phyloP scores from a whole-genome alignment of 2,113 vertebrate genomes.

The Phasianus colchicus region DNA sequence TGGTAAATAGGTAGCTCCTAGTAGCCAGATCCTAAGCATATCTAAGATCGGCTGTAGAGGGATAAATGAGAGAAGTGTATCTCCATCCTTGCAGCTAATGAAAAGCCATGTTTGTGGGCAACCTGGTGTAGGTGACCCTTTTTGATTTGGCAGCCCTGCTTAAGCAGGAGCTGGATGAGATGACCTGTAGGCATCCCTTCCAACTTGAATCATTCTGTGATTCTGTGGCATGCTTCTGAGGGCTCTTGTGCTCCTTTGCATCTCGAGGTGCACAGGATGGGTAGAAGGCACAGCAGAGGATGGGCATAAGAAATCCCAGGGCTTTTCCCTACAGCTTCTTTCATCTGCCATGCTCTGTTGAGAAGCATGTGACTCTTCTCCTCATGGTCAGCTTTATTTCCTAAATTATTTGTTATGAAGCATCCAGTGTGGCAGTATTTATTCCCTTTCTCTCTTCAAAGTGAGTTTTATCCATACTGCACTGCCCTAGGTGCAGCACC shows the following conservation, averaged over 20 bases:
- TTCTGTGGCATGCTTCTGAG: background rate
- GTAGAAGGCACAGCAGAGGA: background rate
- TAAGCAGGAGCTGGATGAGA: background rate
- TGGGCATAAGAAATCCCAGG: background rate
- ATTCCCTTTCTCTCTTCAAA: background rate
- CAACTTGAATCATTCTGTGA: background rate
- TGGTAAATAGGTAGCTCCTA: background rate
- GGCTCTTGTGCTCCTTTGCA: background rate
- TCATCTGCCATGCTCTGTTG: background rate
- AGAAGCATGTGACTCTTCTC: background rate
- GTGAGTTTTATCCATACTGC: background rate
- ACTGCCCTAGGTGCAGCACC: background rate
- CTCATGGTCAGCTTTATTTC: background rate
- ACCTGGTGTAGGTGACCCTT: background rate
- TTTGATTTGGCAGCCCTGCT: background rate
- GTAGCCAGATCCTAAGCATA: background rate
- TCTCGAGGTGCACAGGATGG: background rate
- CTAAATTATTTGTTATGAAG: background rate
- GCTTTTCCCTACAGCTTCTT: background rate
- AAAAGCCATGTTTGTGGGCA: background rate
- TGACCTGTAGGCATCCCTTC: background rate
- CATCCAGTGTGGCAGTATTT: background rate
- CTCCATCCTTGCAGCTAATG: background rate
- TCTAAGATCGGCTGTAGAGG: background rate
- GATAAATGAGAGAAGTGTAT: background rate